phyloP scores from a whole-genome alignment of 1,140 invertebrate genomes.

The Alviniconcha marisindica region DNA sequence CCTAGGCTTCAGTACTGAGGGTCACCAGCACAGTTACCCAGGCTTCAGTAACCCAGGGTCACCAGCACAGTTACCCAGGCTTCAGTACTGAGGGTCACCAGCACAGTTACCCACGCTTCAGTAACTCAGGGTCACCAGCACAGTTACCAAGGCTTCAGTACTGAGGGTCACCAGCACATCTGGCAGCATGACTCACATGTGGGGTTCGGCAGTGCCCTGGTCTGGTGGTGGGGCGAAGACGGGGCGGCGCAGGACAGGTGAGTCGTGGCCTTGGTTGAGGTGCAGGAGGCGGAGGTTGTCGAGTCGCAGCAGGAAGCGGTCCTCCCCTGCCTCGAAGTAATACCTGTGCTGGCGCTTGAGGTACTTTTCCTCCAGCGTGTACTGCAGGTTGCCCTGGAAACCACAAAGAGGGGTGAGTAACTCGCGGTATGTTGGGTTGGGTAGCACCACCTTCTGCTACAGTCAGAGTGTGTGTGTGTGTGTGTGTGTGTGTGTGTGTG shows the following conservation, averaged over 20 bases:
- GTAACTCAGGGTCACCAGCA: background rate
- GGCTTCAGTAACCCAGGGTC: background rate
- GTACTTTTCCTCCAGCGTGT: conserved; percentile 32
- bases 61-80: background rate
- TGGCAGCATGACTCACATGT: background rate
- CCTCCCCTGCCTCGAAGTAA: conserved; percentile 4
- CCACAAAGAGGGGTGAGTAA: too few relatives aligned
- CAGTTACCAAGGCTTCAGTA: too few relatives aligned
- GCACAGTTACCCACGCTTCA: too few relatives aligned
- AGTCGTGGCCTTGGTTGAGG: too few relatives aligned
- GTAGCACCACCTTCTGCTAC: too few relatives aligned
- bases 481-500: too few relatives aligned
- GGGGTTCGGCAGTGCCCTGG: too few relatives aligned
- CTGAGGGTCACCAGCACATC: too few relatives aligned
- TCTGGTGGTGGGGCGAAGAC: background rate
- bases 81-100: too few relatives aligned
- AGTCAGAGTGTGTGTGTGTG: background rate
- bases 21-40: background rate
- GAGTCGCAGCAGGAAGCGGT: background rate
- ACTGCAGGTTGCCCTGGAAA: conserved; percentile 3
- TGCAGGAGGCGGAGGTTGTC: too few relatives aligned
- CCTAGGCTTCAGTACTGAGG: too few relatives aligned
- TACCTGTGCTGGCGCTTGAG: background rate
- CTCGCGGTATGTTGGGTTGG: too few relatives aligned
- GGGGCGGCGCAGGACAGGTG: background rate